Base-by-base conservation (phyloP, 2,888 invertebrate species). In the Pyrochroa serraticornis region DNA sequence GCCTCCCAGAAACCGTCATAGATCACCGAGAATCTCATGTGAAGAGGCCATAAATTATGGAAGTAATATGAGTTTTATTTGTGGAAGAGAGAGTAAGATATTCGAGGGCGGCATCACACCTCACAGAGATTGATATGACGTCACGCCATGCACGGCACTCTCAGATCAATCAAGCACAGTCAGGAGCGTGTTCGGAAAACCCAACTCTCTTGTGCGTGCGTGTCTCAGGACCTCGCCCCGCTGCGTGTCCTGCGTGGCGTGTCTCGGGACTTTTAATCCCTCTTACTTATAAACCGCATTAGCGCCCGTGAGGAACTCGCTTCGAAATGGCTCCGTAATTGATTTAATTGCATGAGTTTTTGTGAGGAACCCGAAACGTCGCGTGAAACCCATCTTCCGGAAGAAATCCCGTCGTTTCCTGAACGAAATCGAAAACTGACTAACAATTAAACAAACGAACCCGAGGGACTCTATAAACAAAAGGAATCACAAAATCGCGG, bases 61-160 rank as follows among this genome's bases (percentile, higher is more conserved):
- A 54, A 65, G 70, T 71, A 73, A 73, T 71, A 71, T 67, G 69
- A 69, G 71, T 69, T 72, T 72, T 72, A 71, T 71, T 71, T 71
- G 71, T 65, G 66, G 62, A 63, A 66, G 63, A 66, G 61, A 62
- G 55, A 65, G 58, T 65, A 69, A 69, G 71, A 68, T 69, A 70
- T 68, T 66, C 60, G 58, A 53, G 63, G 63, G 68, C 67, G 67
- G 65, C 56, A 67, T 69, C 67, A 61, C 69, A 69, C 69, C 68
- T 69, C 63, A 51, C 59, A 50, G 56, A 68, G 71, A 71, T 71
- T 71, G 70, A 71, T 71, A 71, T 69, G 66, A 71, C 69, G 71
- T 71, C 72, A 72, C 66, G 67, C 61, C 64, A 67, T 63, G 64
- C 70, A 70, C 69, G 72, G 64, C 66, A 71, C 69, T 58, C 60